phyloP scores from a whole-genome alignment of 2,113 vertebrate genomes.

The Ictalurus punctatus region DNA sequence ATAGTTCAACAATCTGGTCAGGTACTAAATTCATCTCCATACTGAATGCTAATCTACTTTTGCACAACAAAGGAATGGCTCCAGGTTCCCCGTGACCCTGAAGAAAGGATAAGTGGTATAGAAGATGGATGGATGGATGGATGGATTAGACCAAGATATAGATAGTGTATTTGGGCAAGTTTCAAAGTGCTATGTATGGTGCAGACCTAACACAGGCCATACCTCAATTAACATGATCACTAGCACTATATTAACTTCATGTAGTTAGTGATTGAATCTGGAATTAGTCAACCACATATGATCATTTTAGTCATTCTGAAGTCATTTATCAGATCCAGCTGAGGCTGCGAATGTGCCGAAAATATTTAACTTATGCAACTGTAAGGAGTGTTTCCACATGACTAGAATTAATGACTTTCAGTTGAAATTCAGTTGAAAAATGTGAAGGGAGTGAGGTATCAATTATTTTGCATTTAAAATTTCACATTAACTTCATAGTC shows the following conservation, averaged over 20 bases:
- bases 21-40: background rate
- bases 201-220: background rate
- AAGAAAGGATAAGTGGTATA: too few species aligned
- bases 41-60: background rate
- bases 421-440: background rate
- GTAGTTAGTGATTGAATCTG: too few species aligned
- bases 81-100: too few species aligned
- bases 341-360: background rate
- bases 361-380: background rate
- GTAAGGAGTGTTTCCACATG: background rate
- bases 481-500: background rate
- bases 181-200: background rate
- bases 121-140: too few species aligned
- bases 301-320: background rate
- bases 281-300: too few species aligned
- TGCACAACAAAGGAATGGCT: background rate
- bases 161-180: background rate
- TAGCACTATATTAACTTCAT: too few species aligned
- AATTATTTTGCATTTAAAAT: background rate
- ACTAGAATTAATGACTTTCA: background rate
- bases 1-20: background rate
- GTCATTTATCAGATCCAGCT: background rate
- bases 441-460: background rate
- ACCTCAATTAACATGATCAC: background rate
- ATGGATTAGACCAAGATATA: background rate